A percentile compares a stretch with the other conserved stretches of the same genome.
phyloP scores from a whole-genome alignment of 2,888 invertebrate genomes.

The Diabrotica balteata region DNA sequence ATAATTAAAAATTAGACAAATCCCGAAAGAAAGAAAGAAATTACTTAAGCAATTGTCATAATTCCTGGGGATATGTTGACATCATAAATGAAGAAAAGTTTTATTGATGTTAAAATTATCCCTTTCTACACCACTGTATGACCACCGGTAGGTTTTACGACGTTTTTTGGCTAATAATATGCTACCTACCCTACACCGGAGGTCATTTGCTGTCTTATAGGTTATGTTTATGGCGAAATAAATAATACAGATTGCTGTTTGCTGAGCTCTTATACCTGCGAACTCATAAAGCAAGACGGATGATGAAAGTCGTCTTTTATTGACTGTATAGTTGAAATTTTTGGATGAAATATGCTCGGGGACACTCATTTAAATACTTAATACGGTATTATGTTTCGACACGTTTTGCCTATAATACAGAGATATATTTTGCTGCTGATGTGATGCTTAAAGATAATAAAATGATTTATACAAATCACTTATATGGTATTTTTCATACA shows the following conservation, averaged over 20 bases:
- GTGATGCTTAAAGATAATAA: neutral
- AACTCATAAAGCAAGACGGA: slow-evolving; percentile 37
- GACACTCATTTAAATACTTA: neutral
- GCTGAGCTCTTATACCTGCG: slow-evolving; percentile 33
- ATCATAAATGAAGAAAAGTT: too few species aligned
- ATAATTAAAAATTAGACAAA: too few species aligned
- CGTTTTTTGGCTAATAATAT: slow-evolving; percentile 38
- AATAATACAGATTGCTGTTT: slow-evolving; percentile 45
- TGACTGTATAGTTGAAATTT: slow-evolving; percentile 7
- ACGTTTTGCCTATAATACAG: neutral
- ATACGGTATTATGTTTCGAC: neutral
- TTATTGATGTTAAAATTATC: too few species aligned
- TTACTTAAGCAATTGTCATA: too few species aligned
- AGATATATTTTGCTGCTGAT: neutral
- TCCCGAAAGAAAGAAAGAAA: too few species aligned
- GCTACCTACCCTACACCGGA: slow-evolving; percentile 38
- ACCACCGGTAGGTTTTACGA: slow-evolving; percentile 24
- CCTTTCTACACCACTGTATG: too few species aligned
- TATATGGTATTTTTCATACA: too few species aligned
- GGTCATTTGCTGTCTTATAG: slow-evolving; percentile 44
- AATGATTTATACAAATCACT: too few species aligned
- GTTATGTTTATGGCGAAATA: slow-evolving; percentile 46
- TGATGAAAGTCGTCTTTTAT: slow-evolving; percentile 18
- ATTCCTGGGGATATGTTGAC: too few species aligned
- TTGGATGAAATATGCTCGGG: neutral